A percentile compares a stretch with the other conserved stretches of the same genome.
phyloP scores from a whole-genome alignment of 2,888 invertebrate genomes.

The Anthrax anthrax region DNA sequence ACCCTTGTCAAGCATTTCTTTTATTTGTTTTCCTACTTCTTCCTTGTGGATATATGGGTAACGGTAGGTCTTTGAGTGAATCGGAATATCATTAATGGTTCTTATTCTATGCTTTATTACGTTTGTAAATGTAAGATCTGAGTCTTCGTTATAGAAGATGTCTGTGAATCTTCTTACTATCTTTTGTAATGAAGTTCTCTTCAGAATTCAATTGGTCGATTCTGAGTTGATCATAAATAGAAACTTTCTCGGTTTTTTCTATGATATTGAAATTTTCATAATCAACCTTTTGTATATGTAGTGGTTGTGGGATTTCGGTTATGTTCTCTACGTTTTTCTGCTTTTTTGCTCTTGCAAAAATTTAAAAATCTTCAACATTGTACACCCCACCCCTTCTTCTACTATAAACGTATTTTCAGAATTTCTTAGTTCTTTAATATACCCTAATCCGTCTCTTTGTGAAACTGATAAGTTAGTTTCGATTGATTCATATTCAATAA shows the following conservation, averaged over 20 bases:
- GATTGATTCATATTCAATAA: no score
- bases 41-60: background rate
- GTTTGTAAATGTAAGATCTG: conserved; percentile 1
- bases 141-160: background rate
- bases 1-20: no score
- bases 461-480: no score
- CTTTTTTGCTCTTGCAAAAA: background rate
- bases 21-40: background rate
- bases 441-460: background rate
- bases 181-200: background rate
- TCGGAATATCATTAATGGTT: conserved; percentile 2
- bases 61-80: background rate
- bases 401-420: background rate
- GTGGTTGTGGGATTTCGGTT: background rate
- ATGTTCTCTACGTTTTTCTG: background rate
- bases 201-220: conserved; percentile 1
- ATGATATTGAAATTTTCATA: background rate
- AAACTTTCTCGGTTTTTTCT: background rate
- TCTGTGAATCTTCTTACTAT: background rate
- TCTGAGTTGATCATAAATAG: background rate
- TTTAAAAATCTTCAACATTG: background rate
- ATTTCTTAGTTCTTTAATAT: background rate
- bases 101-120: conserved; percentile 2
- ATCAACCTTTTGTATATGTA: background rate
- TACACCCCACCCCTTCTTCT: no score